Conservation (phyloP, 2,113 vertebrate genomes). For the Emydura subglobosa region DNA sequence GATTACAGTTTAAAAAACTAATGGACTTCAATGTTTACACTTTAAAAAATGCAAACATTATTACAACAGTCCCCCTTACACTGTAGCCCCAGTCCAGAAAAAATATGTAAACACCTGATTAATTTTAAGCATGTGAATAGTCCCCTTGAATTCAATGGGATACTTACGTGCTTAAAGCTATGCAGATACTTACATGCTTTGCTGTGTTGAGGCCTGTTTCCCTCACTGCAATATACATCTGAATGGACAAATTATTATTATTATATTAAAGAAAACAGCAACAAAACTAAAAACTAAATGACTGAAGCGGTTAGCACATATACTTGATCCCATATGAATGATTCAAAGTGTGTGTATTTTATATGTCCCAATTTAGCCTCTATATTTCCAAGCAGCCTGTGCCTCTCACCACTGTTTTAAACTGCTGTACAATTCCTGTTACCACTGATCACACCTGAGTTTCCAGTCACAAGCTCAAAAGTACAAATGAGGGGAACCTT, state of each 20-base stretch:
- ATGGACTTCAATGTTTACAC: constrained; percentile 45
- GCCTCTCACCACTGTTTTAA: neutral
- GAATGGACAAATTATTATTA: constrained; percentile 64
- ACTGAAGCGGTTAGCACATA: neutral
- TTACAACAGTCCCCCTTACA: constrained; percentile 23
- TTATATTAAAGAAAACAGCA: constrained; percentile 20
- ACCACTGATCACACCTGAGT: neutral
- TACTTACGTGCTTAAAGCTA: neutral
- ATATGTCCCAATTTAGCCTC: neutral
- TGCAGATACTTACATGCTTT: constrained; percentile 62
- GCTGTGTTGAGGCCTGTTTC: constrained; percentile 54
- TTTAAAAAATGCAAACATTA: neutral
- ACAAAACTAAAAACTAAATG: constrained; percentile 53
- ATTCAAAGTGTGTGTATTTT: neutral
- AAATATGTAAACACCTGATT: neutral
- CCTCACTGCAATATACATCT: constrained; percentile 20
- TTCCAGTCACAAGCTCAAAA: constrained; percentile 18
- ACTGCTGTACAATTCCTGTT: neutral
- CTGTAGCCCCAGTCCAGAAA: constrained; percentile 38
- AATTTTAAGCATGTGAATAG: neutral
- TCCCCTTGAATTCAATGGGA: neutral
- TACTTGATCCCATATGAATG: neutral
- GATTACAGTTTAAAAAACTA: constrained; percentile 73
- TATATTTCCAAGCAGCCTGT: neutral
- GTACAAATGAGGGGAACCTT: neutral